Base-by-base conservation (phyloP, 1,140 invertebrate genomes). In the Drosophila melanica region DNA sequence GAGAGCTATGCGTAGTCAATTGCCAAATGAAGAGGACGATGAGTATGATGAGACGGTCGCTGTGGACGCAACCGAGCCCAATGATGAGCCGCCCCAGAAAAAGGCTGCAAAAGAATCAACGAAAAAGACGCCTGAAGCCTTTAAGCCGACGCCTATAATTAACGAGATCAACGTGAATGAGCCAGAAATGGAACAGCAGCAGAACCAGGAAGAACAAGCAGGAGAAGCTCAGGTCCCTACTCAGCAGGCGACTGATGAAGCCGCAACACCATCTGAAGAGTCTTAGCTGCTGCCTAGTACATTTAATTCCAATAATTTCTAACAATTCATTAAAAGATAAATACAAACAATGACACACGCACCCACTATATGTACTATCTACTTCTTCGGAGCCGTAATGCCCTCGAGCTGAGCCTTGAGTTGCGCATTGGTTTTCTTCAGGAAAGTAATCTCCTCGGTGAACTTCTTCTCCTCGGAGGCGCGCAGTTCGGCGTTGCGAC, bases 361-460 rank as follows among this genome's bases (percentile, higher is more conserved):
- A 55, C 10, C n/a, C n/a, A 44, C 12, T 47, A 35, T 23, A 16
- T 27, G 14, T 7, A 8, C 0, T 3, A 2, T 50, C 94, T 95
- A 97, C 92, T 98, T 98, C 92, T 97, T 98, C 12, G 97, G 96
- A 54, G 96, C 96, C 78, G 98, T 97, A 74, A 98, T 97, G 81
- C 97, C 97, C 93, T 98, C 97, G 50, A 98, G 92, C 93, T 98
- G 97, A 39, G 96, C 95, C 94, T 98, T 98, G 11, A 99, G 93
- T 92, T 99, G 98, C 79, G 96, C 95, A 92, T 98, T 99, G 7
- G 98, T 98, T 92, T 97, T 96, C 93, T 98, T 98, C 23, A 98
- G 93, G 81, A 98, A 97, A 42, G 96, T 93, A 45, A 98, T 95
- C 92, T 99, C 98, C 91, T 99, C 98, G 12, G 95, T 94, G 84